Evolutionary conservation across 2,113 vertebrate genomes (phyloP), one percentile per base, ranked within the genome.

Genomic region (Malurus elegans): DNA sequence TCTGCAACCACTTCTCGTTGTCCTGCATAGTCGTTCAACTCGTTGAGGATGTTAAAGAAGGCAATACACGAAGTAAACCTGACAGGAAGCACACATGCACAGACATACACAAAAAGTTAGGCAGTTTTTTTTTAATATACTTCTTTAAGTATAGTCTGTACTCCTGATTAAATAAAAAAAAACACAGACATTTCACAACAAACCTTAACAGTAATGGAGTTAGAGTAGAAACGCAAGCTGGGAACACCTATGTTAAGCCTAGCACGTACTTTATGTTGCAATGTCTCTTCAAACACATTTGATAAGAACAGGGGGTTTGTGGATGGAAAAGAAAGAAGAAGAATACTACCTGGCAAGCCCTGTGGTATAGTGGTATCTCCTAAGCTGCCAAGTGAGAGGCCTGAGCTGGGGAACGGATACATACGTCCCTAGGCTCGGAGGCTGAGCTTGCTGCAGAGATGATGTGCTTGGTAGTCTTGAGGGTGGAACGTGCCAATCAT

Each of bases 1-100:
- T 99, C 99, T 24, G 99, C 99, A 96, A 99, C 99, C 60, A 99
- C 99, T 98, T 99, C 99, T 96, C 99, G 98, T 90, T 99, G 99
- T 95, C 99, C 99, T 7, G 99, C 99, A 71, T 99, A 99, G 98
- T 99, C 99, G 88, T 99, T 99, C 95, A 99, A 86, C 91, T 99
- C 99, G 3, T 99, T 99, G 90, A 99, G 98, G 93, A 99, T 98
- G 95, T 99, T 98, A 98, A 99, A 99, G 97, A 99, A 99, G 32
- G 99, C 99, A 96, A 99, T 86, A 92, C 99, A 99, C 0, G 99
- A 98, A 14, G 99, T 99, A 97, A 99, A 99, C 98, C 99, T 99
- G 98, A 61, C 86, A 91, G 93, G 95, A 79, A 94, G 85, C 90
- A 94, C 58, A 96, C 25, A 79, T 32, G 0, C 38, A 96, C 64